These are phyloP conservation scores for Hirundichthys speculiger DNA, from an alignment of 2,113 vertebrate genomes.

Conservation along the genomic window DNA sequence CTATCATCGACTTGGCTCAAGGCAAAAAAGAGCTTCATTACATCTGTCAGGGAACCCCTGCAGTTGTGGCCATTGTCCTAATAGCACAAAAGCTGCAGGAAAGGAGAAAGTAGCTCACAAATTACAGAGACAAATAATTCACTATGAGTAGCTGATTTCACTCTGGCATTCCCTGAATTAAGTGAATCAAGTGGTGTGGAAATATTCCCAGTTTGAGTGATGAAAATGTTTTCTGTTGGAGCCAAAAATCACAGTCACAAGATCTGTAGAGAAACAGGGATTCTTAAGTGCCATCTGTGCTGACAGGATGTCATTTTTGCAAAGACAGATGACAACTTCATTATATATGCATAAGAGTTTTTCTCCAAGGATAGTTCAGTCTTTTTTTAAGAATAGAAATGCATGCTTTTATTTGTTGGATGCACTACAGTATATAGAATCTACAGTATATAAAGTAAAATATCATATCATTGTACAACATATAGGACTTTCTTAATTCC, in stretches of 20 bases:
- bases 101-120: constrained; percentile 5
- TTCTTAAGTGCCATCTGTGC: constrained; percentile 16
- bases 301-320: constrained; percentile 17
- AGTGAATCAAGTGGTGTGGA: constrained; percentile 17
- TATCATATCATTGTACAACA: too few relatives aligned
- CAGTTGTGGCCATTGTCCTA: constrained; percentile 19
- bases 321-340: neutral
- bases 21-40: constrained; percentile 32
- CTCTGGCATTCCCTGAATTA: constrained; percentile 30
- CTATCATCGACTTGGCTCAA: constrained; percentile 41
- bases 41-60: constrained; percentile 42
- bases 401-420: too few relatives aligned
- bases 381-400: too few relatives aligned
- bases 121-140: constrained; percentile 18
- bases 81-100: constrained; percentile 7
- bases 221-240: constrained; percentile 5
- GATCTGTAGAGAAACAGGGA: constrained; percentile 19
- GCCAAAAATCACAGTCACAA: constrained; percentile 36
- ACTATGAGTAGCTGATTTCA: constrained; percentile 19
- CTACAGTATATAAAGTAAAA: too few relatives aligned
- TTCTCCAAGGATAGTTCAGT: too few relatives aligned
- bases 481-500: too few relatives aligned
- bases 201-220: constrained; percentile 11
- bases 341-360: neutral
- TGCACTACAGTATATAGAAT: too few relatives aligned